A percentile compares a stretch with the other conserved stretches of the same genome.
Conservation (phyloP, 2,888 invertebrate genomes). For the Tetropium fuscum region DNA sequence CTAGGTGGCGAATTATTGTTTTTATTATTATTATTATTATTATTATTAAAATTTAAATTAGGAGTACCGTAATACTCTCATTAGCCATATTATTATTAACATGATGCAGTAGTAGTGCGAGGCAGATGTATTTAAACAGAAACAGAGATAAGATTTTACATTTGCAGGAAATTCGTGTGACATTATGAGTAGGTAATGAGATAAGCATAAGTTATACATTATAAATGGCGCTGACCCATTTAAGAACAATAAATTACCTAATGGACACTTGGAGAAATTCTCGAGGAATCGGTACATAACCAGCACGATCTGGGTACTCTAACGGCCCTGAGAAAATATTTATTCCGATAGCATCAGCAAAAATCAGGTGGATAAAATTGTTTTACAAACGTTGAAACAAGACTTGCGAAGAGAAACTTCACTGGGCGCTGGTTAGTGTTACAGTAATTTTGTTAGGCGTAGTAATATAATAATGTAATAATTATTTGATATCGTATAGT, state of each 20-base stretch:
- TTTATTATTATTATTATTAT: constrained; percentile 23
- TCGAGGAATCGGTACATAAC: constrained; percentile 44
- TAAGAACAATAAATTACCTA: constrained; percentile 55
- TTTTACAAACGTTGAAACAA: constrained; percentile 14
- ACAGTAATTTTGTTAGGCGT: too few relatives aligned
- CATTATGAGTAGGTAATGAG: constrained; percentile 44
- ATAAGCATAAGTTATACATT: constrained; percentile 54
- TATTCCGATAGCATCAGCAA: constrained; percentile 36
- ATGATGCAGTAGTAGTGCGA: constrained; percentile 13
- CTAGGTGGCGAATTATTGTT: too few relatives aligned
- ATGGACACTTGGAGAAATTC: constrained; percentile 53
- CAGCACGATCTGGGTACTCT: constrained; percentile 41
- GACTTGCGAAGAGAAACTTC: constrained; percentile 14
- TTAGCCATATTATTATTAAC: constrained; percentile 3
- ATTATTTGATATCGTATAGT: too few relatives aligned
- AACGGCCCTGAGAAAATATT: constrained; percentile 42
- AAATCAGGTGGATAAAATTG: constrained; percentile 15
- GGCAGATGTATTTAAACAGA: constrained; percentile 3
- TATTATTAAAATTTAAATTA: constrained; percentile 15
- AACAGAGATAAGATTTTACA: constrained; percentile 15
- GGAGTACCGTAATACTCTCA: constrained; percentile 7
- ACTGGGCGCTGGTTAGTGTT: too few relatives aligned
- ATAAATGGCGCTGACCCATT: constrained; percentile 56
- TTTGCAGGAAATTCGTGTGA: constrained; percentile 38
- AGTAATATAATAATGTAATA: too few relatives aligned